Conservation (phyloP, 2,113 vertebrate species). For the Nothocercus nigrocapillus region DNA sequence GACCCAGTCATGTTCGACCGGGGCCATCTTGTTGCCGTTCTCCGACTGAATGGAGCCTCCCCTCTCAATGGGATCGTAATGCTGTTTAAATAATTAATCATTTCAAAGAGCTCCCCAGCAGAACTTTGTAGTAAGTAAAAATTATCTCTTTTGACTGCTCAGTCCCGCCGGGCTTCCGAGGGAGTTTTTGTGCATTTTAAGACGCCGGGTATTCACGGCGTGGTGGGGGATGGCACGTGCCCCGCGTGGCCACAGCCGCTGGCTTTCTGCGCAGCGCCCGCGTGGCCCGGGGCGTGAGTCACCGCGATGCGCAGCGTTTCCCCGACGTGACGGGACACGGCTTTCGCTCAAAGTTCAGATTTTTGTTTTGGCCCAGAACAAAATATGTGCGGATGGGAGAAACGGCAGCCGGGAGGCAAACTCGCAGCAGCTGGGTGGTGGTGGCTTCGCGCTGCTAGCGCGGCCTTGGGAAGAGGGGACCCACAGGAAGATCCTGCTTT, state of each 20-base stretch:
- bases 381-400: background rate
- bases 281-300: background rate
- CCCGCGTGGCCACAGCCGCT: background rate
- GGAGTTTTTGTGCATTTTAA: background rate
- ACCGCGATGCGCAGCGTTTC: background rate
- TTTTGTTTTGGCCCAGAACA: background rate
- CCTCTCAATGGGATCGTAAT: background rate
- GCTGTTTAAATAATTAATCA: background rate
- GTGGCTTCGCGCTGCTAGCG: too few species aligned
- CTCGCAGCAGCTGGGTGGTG: background rate
- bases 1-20: rapidly evolving
- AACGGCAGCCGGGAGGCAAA: background rate
- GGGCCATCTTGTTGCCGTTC: background rate
- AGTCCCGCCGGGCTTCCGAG: background rate
- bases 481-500: background rate
- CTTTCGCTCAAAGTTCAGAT: background rate
- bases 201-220: background rate
- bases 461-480: background rate
- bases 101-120: conserved; percentile 1
- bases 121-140: conserved; percentile 8
- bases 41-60: background rate
- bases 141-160: background rate
- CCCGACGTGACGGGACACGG: background rate
- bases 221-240: background rate
- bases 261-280: background rate